Evolutionary conservation across 2,113 vertebrate genomes (phyloP).

Genomic region (Cervus canadensis): DNA sequence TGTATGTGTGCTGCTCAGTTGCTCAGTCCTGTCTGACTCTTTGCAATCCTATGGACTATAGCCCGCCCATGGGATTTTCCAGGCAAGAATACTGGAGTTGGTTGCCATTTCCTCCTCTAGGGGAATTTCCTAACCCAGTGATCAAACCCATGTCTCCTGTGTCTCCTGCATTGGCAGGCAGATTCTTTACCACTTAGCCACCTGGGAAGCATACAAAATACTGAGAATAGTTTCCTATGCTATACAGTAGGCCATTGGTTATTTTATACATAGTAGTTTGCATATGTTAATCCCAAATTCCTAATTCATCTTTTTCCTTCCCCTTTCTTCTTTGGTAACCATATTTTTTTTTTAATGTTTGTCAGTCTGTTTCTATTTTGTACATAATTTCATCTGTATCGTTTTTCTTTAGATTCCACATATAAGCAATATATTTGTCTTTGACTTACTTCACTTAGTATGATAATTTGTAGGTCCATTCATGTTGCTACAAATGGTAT

Average conservation of each 20-base stretch:
- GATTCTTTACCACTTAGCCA: neutral
- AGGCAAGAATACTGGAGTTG: neutral
- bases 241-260: neutral
- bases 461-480: neutral
- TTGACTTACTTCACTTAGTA: neutral
- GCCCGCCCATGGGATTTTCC: neutral
- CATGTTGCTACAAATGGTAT: neutral
- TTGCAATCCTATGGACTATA: neutral
- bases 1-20: neutral
- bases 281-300: neutral
- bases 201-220: neutral
- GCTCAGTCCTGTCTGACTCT: neutral
- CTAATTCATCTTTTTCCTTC: neutral
- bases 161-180: neutral
- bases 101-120: neutral
- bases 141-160: neutral
- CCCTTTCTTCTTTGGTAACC: neutral
- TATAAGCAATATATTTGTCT: neutral
- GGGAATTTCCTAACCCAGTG: neutral
- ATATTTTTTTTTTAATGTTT: neutral
- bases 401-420: neutral
- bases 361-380: neutral
- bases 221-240: neutral
- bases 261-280: neutral
- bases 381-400: neutral